These are phyloP conservation scores for Melopsittacus undulatus DNA, from an alignment of 2,797 vertebrate species.

Conservation along the genomic window DNA sequence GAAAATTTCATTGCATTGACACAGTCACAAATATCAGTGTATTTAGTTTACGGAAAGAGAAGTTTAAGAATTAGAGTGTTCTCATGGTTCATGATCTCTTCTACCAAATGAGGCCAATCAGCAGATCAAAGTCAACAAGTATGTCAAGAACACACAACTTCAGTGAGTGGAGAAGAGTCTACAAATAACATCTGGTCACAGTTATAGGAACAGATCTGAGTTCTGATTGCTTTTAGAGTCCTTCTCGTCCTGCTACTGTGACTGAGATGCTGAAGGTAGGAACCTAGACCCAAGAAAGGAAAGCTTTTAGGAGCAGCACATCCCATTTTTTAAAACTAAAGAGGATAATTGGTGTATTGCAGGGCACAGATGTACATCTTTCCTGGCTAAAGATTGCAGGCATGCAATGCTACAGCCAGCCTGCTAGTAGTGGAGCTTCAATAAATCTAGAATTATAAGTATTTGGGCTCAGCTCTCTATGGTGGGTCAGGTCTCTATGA, in stretches of 20 bases:
- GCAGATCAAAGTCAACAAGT: neutral
- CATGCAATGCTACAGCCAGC: neutral
- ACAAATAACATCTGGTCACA: neutral
- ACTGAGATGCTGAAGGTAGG: neutral
- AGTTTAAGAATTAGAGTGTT: neutral
- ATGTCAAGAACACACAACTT: neutral
- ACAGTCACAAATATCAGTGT: fast-evolving
- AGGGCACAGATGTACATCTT: neutral
- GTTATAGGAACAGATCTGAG: neutral
- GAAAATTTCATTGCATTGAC: neutral
- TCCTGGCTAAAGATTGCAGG: neutral
- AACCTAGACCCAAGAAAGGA: neutral
- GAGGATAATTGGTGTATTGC: neutral
- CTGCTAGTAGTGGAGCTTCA: neutral
- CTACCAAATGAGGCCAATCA: neutral
- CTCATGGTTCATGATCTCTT: neutral
- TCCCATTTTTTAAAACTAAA: neutral
- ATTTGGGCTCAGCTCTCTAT: neutral
- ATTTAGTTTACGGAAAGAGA: neutral
- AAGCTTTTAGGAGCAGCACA: neutral
- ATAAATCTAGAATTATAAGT: neutral
- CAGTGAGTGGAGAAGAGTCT: neutral
- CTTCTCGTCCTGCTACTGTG: neutral
- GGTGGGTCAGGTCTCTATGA: neutral
- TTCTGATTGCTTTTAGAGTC: neutral